Conservation (phyloP, 37 sponge, comb jelly and placozoan genomes). For the Theonella swinhoei region DNA sequence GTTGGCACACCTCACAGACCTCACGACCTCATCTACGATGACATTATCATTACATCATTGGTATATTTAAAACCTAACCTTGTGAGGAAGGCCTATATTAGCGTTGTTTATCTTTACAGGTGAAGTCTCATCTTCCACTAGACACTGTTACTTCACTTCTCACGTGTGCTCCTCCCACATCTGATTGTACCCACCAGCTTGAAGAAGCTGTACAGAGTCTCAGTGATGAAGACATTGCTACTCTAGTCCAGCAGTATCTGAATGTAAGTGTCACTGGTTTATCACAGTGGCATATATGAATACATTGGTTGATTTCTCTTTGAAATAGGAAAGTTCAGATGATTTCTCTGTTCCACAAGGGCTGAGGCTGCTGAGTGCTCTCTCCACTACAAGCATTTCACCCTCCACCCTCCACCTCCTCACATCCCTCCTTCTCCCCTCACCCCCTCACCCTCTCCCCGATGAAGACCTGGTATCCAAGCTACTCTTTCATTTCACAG, state of each 20-base stretch:
- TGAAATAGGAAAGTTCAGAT: background rate
- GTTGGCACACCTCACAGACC: background rate
- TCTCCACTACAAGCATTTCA: background rate
- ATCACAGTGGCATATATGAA: background rate
- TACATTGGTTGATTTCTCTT: background rate
- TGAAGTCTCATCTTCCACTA: background rate
- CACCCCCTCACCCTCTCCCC: background rate
- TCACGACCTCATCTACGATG: background rate
- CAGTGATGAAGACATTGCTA: background rate
- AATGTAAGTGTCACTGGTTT: background rate
- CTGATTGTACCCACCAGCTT: background rate
- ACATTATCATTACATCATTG: background rate
- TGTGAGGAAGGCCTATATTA: background rate
- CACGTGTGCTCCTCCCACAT: background rate
- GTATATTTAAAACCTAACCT: background rate
- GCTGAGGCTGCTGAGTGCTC: background rate
- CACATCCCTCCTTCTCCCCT: background rate
- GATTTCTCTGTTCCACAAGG: background rate
- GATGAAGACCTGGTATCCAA: background rate
- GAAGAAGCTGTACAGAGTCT: background rate
- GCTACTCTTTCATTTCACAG: background rate
- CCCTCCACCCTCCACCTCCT: background rate
- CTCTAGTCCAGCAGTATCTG: background rate
- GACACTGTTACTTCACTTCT: background rate
- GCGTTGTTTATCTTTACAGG: background rate